Percentiles rank a stretch among this genome's conserved stretches.
Evolutionary conservation across 2,113 vertebrate genomes (phyloP).

Genomic region (Falco punctatus): DNA sequence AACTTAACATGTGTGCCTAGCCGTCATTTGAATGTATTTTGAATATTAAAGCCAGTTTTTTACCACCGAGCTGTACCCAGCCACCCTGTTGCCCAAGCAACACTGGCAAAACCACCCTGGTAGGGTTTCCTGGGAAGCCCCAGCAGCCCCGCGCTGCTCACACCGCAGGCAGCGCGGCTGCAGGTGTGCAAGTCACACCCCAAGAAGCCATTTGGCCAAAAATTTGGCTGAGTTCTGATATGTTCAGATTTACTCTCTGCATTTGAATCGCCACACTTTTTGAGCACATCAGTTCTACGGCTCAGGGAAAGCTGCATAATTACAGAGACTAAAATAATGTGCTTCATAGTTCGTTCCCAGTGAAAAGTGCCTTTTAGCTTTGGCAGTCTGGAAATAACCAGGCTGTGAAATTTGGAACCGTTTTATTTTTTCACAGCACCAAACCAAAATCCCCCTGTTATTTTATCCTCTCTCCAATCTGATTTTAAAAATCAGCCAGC

Average conservation of each 20-base stretch:
- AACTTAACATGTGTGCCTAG: background rate
- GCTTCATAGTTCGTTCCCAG: background rate
- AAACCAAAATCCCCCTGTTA: background rate
- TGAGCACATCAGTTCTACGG: background rate
- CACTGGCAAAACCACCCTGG: background rate
- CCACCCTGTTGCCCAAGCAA: background rate
- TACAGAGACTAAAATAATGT: background rate
- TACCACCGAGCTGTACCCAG: background rate
- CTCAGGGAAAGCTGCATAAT: background rate
- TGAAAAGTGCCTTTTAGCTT: constrained; percentile 1
- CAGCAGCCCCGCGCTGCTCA: rapidly evolving
- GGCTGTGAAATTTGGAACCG: background rate
- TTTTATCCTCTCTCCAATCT: background rate
- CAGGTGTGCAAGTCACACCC: background rate
- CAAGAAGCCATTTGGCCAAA: background rate
- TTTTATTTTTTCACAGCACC: background rate
- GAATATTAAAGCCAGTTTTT: background rate
- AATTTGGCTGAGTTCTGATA: background rate
- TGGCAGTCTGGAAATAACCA: constrained; percentile 14
- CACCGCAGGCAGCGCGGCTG: rapidly evolving
- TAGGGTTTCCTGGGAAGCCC: background rate
- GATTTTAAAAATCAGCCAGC: background rate
- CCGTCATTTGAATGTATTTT: background rate
- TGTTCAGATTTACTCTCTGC: background rate
- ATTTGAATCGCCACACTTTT: background rate